phyloP scores from a whole-genome alignment of 2,113 vertebrate species.

The Madoqua kirkii region DNA sequence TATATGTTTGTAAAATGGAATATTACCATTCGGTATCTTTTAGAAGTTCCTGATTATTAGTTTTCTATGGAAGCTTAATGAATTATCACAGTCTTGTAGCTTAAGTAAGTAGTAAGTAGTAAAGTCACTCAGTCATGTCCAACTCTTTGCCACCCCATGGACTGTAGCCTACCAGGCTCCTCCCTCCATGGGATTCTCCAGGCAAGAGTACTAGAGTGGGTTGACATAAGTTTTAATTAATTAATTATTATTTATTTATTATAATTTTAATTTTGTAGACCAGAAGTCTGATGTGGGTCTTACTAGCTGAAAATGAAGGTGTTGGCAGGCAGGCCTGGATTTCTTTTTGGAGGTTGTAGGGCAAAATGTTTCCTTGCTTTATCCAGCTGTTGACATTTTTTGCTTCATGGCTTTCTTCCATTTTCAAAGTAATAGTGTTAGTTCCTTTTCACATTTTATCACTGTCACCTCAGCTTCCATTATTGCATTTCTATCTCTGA shows the following conservation, averaged over 20 bases:
- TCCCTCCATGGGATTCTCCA: too few relatives aligned
- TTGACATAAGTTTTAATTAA: too few relatives aligned
- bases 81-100: neutral
- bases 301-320: neutral
- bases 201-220: too few relatives aligned
- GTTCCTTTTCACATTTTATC: neutral
- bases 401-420: neutral
- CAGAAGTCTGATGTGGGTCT: neutral
- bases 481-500: neutral
- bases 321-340: neutral
- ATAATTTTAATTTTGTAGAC: neutral
- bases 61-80: neutral
- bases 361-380: neutral
- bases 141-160: too few relatives aligned
- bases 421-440: neutral
- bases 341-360: neutral
- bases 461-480: neutral
- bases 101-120: neutral
- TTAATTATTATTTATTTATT: too few relatives aligned
- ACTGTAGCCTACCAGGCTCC: too few relatives aligned
- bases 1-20: neutral
- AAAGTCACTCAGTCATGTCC: too few relatives aligned
- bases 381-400: neutral
- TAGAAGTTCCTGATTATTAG: neutral
- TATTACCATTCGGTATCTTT: neutral